Evolutionary conservation across 1,140 invertebrate genomes (phyloP).

Genomic region (Diuraphis noxia): DNA sequence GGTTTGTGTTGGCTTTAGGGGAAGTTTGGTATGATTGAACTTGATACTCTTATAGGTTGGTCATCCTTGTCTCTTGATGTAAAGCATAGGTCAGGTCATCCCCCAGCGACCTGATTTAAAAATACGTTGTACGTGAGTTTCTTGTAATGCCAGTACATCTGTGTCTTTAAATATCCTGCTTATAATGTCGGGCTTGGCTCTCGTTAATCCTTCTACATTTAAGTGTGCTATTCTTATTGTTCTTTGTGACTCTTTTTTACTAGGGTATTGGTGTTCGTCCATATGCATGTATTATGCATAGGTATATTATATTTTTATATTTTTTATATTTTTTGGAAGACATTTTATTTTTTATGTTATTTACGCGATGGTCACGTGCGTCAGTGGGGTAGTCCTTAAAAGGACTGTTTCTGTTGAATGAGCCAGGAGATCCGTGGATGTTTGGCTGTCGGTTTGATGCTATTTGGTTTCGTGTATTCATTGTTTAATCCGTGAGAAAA

Average conservation of each 20-base stretch:
- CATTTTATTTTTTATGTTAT: too few species aligned
- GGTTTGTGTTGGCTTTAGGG: neutral
- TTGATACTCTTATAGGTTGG: neutral
- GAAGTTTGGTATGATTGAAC: neutral
- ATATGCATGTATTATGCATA: too few species aligned
- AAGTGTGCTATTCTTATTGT: neutral
- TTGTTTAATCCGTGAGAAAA: too few species aligned
- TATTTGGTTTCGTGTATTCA: too few species aligned
- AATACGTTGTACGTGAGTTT: neutral
- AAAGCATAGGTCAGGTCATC: neutral
- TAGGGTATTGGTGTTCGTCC: neutral
- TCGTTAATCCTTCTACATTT: neutral
- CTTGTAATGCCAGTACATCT: neutral
- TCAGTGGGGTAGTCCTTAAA: too few species aligned
- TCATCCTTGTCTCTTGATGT: neutral
- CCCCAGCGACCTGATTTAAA: neutral
- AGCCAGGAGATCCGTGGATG: too few species aligned
- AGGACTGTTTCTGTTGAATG: too few species aligned
- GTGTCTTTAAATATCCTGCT: neutral
- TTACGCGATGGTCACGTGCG: too few species aligned
- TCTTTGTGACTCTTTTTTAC: neutral
- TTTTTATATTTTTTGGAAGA: too few species aligned
- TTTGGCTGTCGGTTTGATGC: too few species aligned
- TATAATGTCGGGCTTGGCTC: neutral
- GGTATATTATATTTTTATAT: too few species aligned